Evolutionary conservation across 2,888 invertebrate genomes (phyloP), one percentile per base, ranked within the genome.

Genomic region (Strigamia crassipes): DNA sequence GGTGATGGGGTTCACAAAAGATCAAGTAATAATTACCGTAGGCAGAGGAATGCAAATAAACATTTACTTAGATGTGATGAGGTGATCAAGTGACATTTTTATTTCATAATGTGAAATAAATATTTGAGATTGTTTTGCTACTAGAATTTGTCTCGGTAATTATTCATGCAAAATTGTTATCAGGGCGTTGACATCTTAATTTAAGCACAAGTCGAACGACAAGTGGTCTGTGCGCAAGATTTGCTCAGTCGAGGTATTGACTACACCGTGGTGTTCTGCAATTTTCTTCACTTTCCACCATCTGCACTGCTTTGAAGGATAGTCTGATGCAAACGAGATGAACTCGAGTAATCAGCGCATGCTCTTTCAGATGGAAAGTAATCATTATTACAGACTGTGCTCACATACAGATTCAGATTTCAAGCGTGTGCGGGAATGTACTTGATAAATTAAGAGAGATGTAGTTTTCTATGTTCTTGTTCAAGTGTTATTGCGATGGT

Each of bases 341-440:
- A 51, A 51, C 51, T 51, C 51, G 18, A 51, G 51, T 51, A 51
- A 51, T 51, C 51, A 51, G 51, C 18, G 51, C 51, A 15, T 51
- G 51, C 51, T 51, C 51, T 51, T n/a, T 51, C 51, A 8, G 51
- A 51, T 51, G 51, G 51, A 51, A 51, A 51, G 51, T 51, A 51
- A 51, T 51, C 51, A 51, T 51, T 51, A 51, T 51, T 51, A 18
- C 51, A 51, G n/a, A 51, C 51, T 51, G 51, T 51, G 51, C 51
- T 51, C 51, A 51, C 51, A 51, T n/a, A 15, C n/a, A 51, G 51
- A 51, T 51, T 51, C n/a, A 18, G n/a, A 51, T 51, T 51, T 51
- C 51, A 51, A 51, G 51, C 51, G 18, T 51, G 15, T 51, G 51
- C n/a, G n/a, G 6, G n/a, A n/a, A 51, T 51, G 2, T 51, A 6